Percentiles rank a stretch among this genome's conserved stretches.
These are phyloP conservation scores for Diarsia brunnea DNA, from an alignment of 2,888 invertebrate genomes.

Conservation along the genomic window DNA sequence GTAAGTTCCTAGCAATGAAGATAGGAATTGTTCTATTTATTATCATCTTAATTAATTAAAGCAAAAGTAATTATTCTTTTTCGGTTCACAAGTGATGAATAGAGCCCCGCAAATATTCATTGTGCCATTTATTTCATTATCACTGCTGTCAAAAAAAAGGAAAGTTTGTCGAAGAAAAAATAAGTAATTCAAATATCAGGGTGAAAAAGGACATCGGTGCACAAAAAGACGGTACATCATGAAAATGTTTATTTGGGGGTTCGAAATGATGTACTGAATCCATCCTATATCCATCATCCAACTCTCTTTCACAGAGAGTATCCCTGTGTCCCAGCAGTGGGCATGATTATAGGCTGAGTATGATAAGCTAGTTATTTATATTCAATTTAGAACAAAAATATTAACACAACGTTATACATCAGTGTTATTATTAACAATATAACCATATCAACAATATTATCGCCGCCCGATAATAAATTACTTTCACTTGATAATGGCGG, in stretches of 20 bases:
- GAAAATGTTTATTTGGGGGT: too few relatives aligned
- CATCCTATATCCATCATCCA: neutral
- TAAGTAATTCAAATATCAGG: too few relatives aligned
- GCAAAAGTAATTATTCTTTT: neutral
- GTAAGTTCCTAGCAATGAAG: neutral
- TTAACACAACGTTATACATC: neutral
- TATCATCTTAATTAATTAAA: slow-evolving; percentile 2
- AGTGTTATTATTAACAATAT: slow-evolving; percentile 24
- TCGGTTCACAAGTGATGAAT: neutral
- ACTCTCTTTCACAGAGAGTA: neutral
- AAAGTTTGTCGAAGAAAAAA: too few relatives aligned
- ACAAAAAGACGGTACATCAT: too few relatives aligned
- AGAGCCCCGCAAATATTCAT: neutral
- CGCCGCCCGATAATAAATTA: slow-evolving; percentile 45
- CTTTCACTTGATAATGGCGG: slow-evolving; percentile 56
- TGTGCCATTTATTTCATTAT: neutral
- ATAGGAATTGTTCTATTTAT: neutral
- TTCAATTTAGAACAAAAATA: neutral
- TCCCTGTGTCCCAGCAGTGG: neutral
- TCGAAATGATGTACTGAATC: too few relatives aligned
- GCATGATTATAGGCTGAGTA: neutral
- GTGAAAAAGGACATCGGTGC: too few relatives aligned
- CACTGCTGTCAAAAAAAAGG: neutral
- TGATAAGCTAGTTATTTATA: neutral
- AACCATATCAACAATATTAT: slow-evolving; percentile 49